A percentile compares a stretch with the other conserved stretches of the same genome.
phyloP scores from a whole-genome alignment of 2,797 vertebrate genomes.

The Chelon auratus region DNA sequence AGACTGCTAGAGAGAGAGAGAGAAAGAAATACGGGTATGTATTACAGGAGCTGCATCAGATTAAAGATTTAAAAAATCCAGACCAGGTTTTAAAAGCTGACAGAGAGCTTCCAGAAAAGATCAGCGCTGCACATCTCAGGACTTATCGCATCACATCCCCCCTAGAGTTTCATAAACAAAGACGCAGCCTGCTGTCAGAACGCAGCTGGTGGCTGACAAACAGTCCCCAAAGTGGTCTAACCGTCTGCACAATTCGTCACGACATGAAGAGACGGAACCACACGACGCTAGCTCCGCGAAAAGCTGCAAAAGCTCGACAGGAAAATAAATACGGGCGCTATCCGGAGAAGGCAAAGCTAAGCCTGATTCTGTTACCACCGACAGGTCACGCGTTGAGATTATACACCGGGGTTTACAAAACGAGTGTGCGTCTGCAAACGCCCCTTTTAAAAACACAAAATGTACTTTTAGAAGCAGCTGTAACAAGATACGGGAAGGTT shows the following conservation, averaged over 20 bases:
- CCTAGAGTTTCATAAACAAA: conserved; percentile 27
- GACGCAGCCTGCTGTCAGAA: conserved; percentile 50
- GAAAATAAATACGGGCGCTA: not conserved
- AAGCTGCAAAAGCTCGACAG: conserved; percentile 17
- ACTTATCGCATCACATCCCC: conserved; percentile 15
- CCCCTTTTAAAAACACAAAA: not conserved
- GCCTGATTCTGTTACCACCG: not conserved
- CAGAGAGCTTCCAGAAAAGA: conserved; percentile 21
- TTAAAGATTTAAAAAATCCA: conserved; percentile 5
- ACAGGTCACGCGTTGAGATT: too few species aligned
- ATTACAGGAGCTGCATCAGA: conserved; percentile 9
- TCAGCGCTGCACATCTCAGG: conserved; percentile 13
- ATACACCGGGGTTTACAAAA: too few species aligned
- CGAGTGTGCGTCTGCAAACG: too few species aligned
- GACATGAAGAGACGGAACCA: conserved; percentile 28
- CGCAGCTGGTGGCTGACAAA: conserved; percentile 59
- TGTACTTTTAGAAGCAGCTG: conserved; percentile 2
- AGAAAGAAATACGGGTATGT: not conserved
- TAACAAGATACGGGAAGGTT: not conserved
- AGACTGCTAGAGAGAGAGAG: too few species aligned
- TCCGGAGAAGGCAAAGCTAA: conserved; percentile 23
- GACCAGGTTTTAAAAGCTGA: conserved; percentile 11
- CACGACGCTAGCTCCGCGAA: conserved; percentile 28
- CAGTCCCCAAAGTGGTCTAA: conserved; percentile 42
- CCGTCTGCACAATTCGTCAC: conserved; percentile 49